Evolutionary conservation across 1,140 invertebrate species (phyloP).

Genomic region (Venustaconcha ellipsiformis): DNA sequence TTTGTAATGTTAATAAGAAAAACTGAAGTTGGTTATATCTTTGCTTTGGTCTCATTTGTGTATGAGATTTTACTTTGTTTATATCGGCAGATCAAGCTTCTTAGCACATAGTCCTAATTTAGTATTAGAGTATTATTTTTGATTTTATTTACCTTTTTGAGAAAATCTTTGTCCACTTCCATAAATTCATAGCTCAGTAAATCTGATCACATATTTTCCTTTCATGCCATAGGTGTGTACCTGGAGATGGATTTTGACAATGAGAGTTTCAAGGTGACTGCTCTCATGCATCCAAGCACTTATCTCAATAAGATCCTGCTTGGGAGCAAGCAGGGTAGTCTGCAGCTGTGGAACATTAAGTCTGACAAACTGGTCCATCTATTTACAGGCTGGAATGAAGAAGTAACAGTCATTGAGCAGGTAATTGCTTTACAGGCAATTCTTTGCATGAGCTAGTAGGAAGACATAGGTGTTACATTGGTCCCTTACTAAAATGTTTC

Average conservation of each 20-base stretch:
- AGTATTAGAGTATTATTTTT: too few relatives aligned
- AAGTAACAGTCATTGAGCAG: slow-evolving; percentile 80
- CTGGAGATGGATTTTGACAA: slow-evolving; percentile 75
- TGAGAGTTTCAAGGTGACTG: slow-evolving; percentile 81
- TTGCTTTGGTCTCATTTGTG: too few relatives aligned
- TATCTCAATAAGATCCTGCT: slow-evolving; percentile 97
- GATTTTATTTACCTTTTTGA: not conserved
- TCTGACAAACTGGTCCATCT: slow-evolving; percentile 82
- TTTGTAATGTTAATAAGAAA: too few relatives aligned
- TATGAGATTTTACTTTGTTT: too few relatives aligned
- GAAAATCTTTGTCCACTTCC: not conserved
- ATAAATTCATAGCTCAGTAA: not conserved
- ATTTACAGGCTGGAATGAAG: slow-evolving; percentile 82
- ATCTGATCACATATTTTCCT: not conserved
- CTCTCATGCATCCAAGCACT: slow-evolving; percentile 88
- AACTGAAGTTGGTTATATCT: too few relatives aligned
- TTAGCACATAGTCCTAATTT: too few relatives aligned
- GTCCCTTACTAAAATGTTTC: not conserved
- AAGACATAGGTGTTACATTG: not conserved
- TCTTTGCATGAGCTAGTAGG: not conserved
- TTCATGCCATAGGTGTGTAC: slow-evolving; percentile 60
- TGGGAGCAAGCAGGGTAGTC: slow-evolving; percentile 86
- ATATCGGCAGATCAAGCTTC: too few relatives aligned
- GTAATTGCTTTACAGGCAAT: slow-evolving; percentile 45
- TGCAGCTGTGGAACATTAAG: slow-evolving; percentile 94